These are phyloP conservation scores for Pomatostomus ruficeps DNA, from an alignment of 2,113 vertebrate genomes.

Conservation along the genomic window DNA sequence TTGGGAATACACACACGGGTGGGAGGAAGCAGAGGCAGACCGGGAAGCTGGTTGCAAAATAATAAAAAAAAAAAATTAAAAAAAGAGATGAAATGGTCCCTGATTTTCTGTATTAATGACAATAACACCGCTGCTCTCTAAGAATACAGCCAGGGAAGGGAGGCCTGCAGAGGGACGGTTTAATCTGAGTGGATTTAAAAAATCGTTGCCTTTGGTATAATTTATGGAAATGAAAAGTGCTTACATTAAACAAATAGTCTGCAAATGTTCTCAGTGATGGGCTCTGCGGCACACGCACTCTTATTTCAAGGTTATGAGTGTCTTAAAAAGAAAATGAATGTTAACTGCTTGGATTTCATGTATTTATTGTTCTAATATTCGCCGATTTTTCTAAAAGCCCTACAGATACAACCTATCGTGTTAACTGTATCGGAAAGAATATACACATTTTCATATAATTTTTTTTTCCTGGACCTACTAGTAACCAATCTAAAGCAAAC, in stretches of 20 bases:
- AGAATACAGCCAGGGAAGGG: neutral
- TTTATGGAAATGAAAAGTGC: constrained; percentile 71
- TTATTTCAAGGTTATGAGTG: constrained; percentile 8
- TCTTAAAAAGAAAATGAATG: constrained; percentile 26
- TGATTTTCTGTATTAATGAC: neutral
- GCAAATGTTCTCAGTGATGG: constrained; percentile 26
- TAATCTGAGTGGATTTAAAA: constrained; percentile 63
- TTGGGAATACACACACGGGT: neutral
- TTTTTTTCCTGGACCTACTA: neutral
- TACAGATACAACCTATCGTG: constrained; percentile 3
- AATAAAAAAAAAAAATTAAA: neutral
- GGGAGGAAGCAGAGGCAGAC: neutral
- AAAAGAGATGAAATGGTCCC: neutral
- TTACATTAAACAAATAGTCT: constrained; percentile 51
- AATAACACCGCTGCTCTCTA: neutral
- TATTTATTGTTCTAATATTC: constrained; percentile 49
- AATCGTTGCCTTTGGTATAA: constrained; percentile 63
- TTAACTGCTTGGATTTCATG: constrained; percentile 25
- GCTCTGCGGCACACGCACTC: neutral
- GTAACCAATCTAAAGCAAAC: constrained; percentile 65
- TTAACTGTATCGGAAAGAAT: constrained; percentile 33
- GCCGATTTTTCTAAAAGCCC: constrained; percentile 28
- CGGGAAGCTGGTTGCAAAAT: neutral
- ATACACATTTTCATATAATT: constrained; percentile 26
- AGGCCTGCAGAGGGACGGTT: constrained; percentile 49